Evolutionary conservation across 2,113 vertebrate species (phyloP).

Genomic region (Serilophus lunatus): DNA sequence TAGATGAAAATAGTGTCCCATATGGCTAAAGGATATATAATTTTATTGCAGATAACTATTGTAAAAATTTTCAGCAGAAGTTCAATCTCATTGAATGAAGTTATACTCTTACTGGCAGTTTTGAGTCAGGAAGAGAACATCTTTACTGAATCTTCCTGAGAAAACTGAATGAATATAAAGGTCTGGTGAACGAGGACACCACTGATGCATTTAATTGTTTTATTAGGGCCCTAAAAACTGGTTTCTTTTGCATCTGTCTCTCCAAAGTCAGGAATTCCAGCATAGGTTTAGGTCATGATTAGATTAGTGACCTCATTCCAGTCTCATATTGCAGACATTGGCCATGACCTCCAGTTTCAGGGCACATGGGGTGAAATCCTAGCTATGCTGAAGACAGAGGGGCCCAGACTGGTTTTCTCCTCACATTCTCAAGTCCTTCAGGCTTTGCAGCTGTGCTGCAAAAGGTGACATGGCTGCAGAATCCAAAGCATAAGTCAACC

Average conservation of each 20-base stretch:
- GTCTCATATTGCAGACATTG: constrained; percentile 52
- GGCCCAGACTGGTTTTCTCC: constrained; percentile 22
- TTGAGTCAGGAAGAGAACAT: not conserved
- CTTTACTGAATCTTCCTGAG: not conserved
- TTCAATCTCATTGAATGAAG: not conserved
- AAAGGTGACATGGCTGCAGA: not conserved
- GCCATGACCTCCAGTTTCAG: constrained; percentile 52
- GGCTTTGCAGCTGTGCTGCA: constrained; percentile 24
- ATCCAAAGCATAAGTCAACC: not conserved
- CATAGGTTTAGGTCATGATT: constrained; percentile 47
- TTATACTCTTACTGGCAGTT: not conserved
- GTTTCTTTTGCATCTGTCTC: constrained; percentile 29
- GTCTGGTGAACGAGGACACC: not conserved
- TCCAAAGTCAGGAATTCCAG: constrained; percentile 44
- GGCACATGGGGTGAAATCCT: constrained; percentile 55
- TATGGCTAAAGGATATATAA: not conserved
- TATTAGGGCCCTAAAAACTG: not conserved
- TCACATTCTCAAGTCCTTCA: not conserved
- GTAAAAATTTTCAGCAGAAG: not conserved
- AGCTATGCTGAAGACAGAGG: constrained; percentile 34
- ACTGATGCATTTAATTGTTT: not conserved
- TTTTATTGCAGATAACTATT: not conserved
- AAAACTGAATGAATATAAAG: not conserved
- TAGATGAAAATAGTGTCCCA: not conserved
- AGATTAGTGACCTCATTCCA: constrained; percentile 50